A percentile compares a stretch with the other conserved stretches of the same genome.
Conservation (phyloP, 1,140 invertebrate genomes). For the Danaus plexippus region DNA sequence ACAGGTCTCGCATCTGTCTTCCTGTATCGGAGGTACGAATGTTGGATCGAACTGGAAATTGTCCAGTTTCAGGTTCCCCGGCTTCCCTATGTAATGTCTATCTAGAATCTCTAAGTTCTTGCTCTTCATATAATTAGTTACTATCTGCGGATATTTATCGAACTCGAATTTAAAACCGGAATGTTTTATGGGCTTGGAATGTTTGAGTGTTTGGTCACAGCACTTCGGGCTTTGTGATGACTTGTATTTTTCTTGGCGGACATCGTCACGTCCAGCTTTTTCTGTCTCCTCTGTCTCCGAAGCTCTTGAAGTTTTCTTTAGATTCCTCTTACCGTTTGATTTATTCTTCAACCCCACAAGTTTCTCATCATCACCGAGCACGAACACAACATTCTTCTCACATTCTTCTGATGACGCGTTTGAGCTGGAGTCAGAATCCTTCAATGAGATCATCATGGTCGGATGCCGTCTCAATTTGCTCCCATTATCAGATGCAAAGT, state of each 20-base stretch:
- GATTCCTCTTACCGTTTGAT: slow-evolving; percentile 47
- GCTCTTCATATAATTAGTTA: slow-evolving; percentile 80
- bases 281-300: slow-evolving; percentile 31
- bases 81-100: slow-evolving; percentile 75
- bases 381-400: slow-evolving; percentile 78
- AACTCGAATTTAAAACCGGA: slow-evolving; percentile 80
- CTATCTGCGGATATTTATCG: slow-evolving; percentile 79
- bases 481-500: slow-evolving; percentile 22
- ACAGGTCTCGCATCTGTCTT: slow-evolving; percentile 68
- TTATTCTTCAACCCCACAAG: slow-evolving; percentile 73
- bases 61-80: slow-evolving; percentile 68
- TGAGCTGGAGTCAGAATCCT: slow-evolving; percentile 46
- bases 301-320: slow-evolving; percentile 50
- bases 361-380: slow-evolving; percentile 82
- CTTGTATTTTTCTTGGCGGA: slow-evolving; percentile 29
- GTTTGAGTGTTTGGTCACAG: slow-evolving; percentile 69
- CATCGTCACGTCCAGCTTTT: slow-evolving; percentile 17
- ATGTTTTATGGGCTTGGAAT: slow-evolving; percentile 75
- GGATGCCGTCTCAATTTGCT: slow-evolving; percentile 37
- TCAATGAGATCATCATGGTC: slow-evolving; percentile 40
- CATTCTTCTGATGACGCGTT: slow-evolving; percentile 45
- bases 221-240: slow-evolving; percentile 46
- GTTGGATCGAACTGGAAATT: slow-evolving; percentile 67
- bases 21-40: slow-evolving; percentile 56
- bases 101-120: slow-evolving; percentile 78